Conservation (phyloP, 2,888 invertebrate species). For the Achlya flavicornis region DNA sequence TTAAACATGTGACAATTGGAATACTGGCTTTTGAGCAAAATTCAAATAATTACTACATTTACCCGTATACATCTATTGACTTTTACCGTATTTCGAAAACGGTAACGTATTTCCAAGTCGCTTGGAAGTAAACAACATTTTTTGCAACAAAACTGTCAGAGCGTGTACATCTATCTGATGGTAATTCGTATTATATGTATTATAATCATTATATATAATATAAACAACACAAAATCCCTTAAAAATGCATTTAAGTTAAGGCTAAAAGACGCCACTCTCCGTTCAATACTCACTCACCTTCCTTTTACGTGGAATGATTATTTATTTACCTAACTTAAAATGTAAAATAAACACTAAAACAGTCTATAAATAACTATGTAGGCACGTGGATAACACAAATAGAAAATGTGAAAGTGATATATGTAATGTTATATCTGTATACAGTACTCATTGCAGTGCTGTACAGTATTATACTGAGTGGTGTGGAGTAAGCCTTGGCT, state of each 20-base stretch:
- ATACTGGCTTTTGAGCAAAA: no score
- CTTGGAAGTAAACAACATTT: background rate
- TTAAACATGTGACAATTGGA: no score
- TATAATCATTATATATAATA: background rate
- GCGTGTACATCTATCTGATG: slow-evolving; percentile 20
- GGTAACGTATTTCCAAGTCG: background rate
- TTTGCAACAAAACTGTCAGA: background rate
- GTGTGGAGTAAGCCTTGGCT: slow-evolving; percentile 22
- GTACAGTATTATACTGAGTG: slow-evolving; percentile 57
- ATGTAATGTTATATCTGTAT: slow-evolving; percentile 43
- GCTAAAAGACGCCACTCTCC: slow-evolving; percentile 13
- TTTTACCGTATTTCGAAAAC: slow-evolving; percentile 2
- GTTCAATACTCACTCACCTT: slow-evolving; percentile 57
- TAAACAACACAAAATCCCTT: background rate
- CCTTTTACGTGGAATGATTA: slow-evolving; percentile 79
- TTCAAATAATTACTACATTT: no score
- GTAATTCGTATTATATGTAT: background rate
- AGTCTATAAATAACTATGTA: slow-evolving; percentile 36
- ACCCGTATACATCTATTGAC: background rate
- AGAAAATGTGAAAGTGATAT: slow-evolving; percentile 56
- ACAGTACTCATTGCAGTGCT: slow-evolving; percentile 73
- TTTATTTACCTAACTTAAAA: slow-evolving; percentile 49
- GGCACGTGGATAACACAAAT: slow-evolving; percentile 70
- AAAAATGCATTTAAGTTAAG: slow-evolving; percentile 12
- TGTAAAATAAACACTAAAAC: slow-evolving; percentile 31